Evolutionary conservation across 2,797 vertebrate species (phyloP).

Genomic region (Pterois miles): DNA sequence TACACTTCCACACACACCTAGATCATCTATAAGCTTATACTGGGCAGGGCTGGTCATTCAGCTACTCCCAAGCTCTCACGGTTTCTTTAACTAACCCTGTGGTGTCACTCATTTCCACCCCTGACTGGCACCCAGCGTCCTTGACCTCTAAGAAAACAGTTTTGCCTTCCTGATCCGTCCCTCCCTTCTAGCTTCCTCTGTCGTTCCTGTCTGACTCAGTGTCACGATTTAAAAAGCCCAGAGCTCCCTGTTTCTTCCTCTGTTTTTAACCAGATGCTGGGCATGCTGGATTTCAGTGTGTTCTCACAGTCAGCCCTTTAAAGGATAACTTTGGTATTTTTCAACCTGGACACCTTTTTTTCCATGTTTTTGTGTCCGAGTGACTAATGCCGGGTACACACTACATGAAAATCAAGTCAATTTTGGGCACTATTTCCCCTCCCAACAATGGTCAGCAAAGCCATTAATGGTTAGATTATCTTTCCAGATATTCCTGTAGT

Average conservation of each 20-base stretch:
- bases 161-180: constrained; percentile 66
- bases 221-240: constrained; percentile 57
- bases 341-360: neutral
- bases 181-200: constrained; percentile 72
- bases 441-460: too few relatives aligned
- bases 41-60: constrained; percentile 4
- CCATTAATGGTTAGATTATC: too few relatives aligned
- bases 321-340: neutral
- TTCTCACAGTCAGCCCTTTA: neutral
- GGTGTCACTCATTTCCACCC: constrained; percentile 18
- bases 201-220: constrained; percentile 79
- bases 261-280: constrained; percentile 26
- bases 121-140: constrained; percentile 48
- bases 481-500: too few relatives aligned
- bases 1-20: constrained; percentile 24
- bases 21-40: neutral
- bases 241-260: constrained; percentile 52
- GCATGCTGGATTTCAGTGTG: constrained; percentile 41
- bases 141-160: constrained; percentile 67
- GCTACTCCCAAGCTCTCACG: constrained; percentile 3
- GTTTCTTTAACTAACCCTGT: constrained; percentile 1
- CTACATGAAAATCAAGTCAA: too few relatives aligned
- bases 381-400: neutral
- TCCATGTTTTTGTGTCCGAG: neutral
- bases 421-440: too few relatives aligned